Conservation (phyloP, 2,888 invertebrate species). For the Dasysyrphus tricinctus region DNA sequence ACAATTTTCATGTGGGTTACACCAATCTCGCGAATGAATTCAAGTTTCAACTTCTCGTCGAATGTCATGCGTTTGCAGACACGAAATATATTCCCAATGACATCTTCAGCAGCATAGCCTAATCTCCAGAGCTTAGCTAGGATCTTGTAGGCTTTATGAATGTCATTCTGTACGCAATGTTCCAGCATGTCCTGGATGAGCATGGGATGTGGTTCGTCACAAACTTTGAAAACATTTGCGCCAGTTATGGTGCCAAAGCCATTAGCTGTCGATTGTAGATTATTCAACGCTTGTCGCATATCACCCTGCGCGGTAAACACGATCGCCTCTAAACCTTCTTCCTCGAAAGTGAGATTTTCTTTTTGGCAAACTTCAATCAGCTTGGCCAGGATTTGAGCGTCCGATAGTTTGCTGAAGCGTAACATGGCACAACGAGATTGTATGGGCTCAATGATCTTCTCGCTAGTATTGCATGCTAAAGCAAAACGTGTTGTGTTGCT, state of each 20-base stretch:
- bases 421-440: constrained; percentile 99
- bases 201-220: constrained; percentile 99
- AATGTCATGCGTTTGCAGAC: constrained; percentile 94
- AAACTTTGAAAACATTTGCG: constrained; percentile 98
- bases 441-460: constrained; percentile 99
- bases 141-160: constrained; percentile 94
- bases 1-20: constrained; percentile 94
- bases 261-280: constrained; percentile 96
- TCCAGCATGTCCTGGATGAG: constrained; percentile 95
- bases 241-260: constrained; percentile 96
- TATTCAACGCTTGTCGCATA: constrained; percentile 98
- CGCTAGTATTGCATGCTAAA: constrained; percentile 98
- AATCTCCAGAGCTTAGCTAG: constrained; percentile 95
- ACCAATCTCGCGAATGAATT: constrained; percentile 96
- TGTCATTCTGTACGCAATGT: constrained; percentile 91
- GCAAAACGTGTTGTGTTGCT: constrained; percentile 98
- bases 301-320: constrained; percentile 99
- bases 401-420: constrained; percentile 94
- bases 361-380: constrained; percentile 89
- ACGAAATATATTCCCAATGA: constrained; percentile 96
- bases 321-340: constrained; percentile 97
- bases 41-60: constrained; percentile 91
- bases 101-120: constrained; percentile 98
- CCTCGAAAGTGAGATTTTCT: constrained; percentile 91
- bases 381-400: constrained; percentile 95